phyloP scores from a whole-genome alignment of 2,113 vertebrate genomes.

The Hystrix brachyura region DNA sequence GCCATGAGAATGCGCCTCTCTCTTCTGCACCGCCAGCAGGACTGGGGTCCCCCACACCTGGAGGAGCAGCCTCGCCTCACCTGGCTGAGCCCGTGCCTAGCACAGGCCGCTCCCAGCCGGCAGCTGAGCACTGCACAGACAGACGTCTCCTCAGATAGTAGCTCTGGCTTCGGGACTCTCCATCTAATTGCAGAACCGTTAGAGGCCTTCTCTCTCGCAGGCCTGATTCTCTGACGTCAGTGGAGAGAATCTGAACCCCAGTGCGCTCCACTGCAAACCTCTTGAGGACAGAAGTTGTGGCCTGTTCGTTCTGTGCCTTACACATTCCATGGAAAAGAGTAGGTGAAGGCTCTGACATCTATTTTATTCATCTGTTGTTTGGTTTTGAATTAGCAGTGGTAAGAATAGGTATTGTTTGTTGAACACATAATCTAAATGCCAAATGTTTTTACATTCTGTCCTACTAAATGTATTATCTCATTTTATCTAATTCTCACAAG shows the following conservation, averaged over 20 bases:
- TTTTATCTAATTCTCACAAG: constrained; percentile 23
- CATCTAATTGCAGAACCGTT: neutral
- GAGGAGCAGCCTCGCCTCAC: too few species aligned
- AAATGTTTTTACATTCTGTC: neutral
- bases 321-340: neutral
- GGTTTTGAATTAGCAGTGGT: neutral
- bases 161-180: neutral
- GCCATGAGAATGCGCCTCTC: neutral
- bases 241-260: neutral
- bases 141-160: neutral
- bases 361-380: neutral
- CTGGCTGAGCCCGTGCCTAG: neutral
- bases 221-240: neutral
- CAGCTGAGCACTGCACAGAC: neutral
- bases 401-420: neutral
- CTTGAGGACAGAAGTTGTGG: neutral
- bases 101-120: neutral
- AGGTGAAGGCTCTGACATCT: neutral
- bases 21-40: neutral
- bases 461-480: neutral
- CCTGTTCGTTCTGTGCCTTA: neutral
- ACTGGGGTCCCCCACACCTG: neutral
- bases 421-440: neutral
- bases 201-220: neutral
- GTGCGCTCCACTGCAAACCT: neutral